These are phyloP conservation scores for Cacatua alba DNA, from an alignment of 2,113 vertebrate genomes.

Conservation along the genomic window DNA sequence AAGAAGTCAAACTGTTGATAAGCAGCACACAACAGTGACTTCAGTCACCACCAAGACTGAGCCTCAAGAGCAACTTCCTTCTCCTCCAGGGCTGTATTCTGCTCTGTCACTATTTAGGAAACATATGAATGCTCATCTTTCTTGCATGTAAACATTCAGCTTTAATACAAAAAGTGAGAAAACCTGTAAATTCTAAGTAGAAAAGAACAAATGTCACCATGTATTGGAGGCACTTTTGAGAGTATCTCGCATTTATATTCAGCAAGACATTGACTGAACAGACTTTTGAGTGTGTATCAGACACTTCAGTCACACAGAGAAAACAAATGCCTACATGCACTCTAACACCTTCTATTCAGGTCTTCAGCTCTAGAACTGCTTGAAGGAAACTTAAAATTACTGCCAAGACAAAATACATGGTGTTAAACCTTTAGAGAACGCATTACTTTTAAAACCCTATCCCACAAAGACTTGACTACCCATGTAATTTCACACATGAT, in stretches of 20 bases:
- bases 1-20: not conserved
- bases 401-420: not conserved
- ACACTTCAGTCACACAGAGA: not conserved
- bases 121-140: not conserved
- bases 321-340: conserved; percentile 25
- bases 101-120: not conserved
- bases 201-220: not conserved
- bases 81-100: not conserved
- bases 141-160: not conserved
- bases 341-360: not conserved
- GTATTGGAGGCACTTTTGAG: not conserved
- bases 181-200: not conserved
- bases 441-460: not conserved
- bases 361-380: not conserved
- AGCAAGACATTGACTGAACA: not conserved
- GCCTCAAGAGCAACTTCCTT: not conserved
- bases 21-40: not conserved
- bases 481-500: not conserved
- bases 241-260: not conserved
- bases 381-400: not conserved
- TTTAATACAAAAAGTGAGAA: not conserved
- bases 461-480: not conserved
- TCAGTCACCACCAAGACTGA: not conserved
- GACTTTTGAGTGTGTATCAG: not conserved
- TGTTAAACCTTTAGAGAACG: not conserved